Conservation (phyloP, 2,113 vertebrate species). For the Pogonocichla stellata region DNA sequence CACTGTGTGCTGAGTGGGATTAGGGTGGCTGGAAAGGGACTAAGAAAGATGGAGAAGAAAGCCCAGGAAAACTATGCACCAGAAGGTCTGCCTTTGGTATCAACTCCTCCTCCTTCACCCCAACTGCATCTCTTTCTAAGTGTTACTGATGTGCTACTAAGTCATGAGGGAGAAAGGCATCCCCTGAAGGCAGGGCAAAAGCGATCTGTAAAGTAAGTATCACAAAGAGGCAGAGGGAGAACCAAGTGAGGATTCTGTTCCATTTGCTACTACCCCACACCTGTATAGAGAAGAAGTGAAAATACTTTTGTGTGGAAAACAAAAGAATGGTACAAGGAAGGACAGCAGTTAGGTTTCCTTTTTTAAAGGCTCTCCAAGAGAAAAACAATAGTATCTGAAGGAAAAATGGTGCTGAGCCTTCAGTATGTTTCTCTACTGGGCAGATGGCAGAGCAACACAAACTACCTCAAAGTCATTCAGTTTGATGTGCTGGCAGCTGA, state of each 20-base stretch:
- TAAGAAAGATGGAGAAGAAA: neutral
- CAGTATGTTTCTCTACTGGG: neutral
- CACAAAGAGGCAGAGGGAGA: neutral
- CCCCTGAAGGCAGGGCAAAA: neutral
- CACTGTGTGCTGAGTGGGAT: neutral
- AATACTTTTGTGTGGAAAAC: neutral
- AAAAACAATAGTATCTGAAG: neutral
- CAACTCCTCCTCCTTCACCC: neutral
- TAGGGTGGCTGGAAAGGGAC: neutral
- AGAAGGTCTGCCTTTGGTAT: neutral
- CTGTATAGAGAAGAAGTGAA: neutral
- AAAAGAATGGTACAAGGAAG: neutral
- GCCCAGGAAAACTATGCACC: neutral
- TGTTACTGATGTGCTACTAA: neutral
- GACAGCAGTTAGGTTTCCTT: neutral
- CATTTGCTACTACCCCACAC: neutral
- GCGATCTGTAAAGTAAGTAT: neutral
- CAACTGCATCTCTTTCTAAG: neutral
- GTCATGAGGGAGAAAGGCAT: neutral
- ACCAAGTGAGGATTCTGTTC: neutral
- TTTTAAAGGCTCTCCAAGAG: neutral
- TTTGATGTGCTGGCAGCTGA: neutral
- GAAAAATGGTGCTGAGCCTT: neutral
- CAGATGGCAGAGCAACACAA: neutral
- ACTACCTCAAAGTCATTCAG: neutral